Base-by-base conservation (phyloP, 1,140 invertebrate genomes). In the Ephestia elutella region DNA sequence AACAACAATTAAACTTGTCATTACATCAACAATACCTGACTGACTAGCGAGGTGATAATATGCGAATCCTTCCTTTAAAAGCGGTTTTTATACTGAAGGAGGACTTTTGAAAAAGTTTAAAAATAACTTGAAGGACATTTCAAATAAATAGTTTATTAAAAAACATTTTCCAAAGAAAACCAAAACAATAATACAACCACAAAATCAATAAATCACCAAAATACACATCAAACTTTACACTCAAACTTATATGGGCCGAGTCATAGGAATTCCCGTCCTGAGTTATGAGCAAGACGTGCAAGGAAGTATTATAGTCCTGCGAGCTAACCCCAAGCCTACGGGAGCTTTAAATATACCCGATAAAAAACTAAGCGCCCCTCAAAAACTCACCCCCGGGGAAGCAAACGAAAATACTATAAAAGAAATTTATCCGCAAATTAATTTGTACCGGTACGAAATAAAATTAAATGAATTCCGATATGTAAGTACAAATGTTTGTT, bases 391-490 rank as follows among this genome's bases (percentile, higher is more conserved):
- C 78, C 79, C 71, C 70, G 50, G 64, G 64, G 55, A 61, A 70
- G 66, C 71, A 71, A 78, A 77, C 73, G 74, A 70, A 75, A 77
- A 83, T 70, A 75, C 77, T 73, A 86, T 85, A 83, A 81, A 87
- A 68, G 79, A 79, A 85, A 87, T 87, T 86, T 87, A 86, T 86
- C 80, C 75, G 63, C 80, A 84, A 87, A 87, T 87, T 87, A 87
- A 87, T 87, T 87, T 82, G 81, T 75, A 75, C 44, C 59, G 63
- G 62, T 65, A 68, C 56, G 30, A 78, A 80, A 81, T 82, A 72
- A 81, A 84, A 84, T 83, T 82, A 80, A 78, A 79, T 57, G 54
- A 72, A 71, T 63, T 65, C 57, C n/a, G 50, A 59, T 59, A 59
- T 51, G 19, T 20, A 49, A 49, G 15, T 20, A 44, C 13, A 44